phyloP scores from a whole-genome alignment of 2,888 invertebrate genomes.

The Coremacera marginata region DNA sequence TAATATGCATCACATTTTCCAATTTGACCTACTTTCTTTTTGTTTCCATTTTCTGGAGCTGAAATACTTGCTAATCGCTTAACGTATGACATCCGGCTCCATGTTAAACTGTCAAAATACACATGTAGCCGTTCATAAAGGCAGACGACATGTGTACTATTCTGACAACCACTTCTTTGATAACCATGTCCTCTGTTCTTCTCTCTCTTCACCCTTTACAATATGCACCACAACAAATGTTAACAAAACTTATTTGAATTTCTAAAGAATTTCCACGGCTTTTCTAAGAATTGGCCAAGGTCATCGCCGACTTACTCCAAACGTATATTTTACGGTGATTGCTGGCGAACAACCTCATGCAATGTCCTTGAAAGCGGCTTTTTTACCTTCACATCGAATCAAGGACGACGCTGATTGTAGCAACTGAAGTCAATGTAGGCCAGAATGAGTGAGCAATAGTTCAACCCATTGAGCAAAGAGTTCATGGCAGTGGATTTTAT shows the following conservation, averaged over 20 bases:
- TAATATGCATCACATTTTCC: no score
- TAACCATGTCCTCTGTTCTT: not conserved
- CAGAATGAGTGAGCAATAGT: not conserved
- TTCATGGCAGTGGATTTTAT: not conserved
- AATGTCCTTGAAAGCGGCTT: slow-evolving; percentile 15
- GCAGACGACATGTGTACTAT: no score
- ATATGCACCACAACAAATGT: not conserved
- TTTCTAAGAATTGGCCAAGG: slow-evolving; percentile 53
- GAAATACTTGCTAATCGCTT: no score
- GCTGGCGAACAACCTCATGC: not conserved
- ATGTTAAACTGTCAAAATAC: no score
- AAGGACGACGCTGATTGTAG: slow-evolving; percentile 19
- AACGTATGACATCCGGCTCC: no score
- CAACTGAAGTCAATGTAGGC: not conserved
- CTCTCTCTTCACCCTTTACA: not conserved
- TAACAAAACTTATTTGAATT: slow-evolving; percentile 37
- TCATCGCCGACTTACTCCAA: slow-evolving; percentile 21
- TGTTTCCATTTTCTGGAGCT: no score
- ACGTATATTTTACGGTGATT: not conserved
- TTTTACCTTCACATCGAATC: slow-evolving; percentile 58
- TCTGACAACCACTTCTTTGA: not conserved
- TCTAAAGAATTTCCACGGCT: slow-evolving; percentile 49
- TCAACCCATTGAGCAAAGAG: not conserved
- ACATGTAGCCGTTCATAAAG: no score
- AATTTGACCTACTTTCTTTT: no score